Conservation (phyloP, 1,140 invertebrate genomes). For the Ips nitidus region DNA sequence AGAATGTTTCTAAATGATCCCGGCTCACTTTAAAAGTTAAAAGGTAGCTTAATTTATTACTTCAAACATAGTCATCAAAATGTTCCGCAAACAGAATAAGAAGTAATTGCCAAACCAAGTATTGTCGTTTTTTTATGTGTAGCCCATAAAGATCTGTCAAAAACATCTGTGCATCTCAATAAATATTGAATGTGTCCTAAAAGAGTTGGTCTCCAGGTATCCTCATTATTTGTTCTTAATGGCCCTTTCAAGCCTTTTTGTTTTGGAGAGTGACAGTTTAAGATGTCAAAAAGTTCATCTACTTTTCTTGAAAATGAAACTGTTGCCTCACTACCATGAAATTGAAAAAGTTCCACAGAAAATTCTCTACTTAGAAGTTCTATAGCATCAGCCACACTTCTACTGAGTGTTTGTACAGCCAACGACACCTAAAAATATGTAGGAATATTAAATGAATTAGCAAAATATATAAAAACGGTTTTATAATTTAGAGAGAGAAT, state of each 20-base stretch:
- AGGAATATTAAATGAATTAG: background rate
- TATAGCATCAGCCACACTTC: background rate
- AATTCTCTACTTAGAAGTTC: background rate
- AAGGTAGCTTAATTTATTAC: background rate
- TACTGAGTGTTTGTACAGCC: background rate
- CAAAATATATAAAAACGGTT: background rate
- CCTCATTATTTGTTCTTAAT: background rate
- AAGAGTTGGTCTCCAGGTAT: background rate
- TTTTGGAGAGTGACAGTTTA: background rate
- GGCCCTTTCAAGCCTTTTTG: background rate
- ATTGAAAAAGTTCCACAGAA: background rate
- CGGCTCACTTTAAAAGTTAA: background rate
- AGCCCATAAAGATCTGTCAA: background rate
- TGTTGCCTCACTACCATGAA: background rate
- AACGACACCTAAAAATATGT: background rate
- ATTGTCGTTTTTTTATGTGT: background rate
- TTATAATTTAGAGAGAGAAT: no score
- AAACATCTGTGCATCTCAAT: background rate
- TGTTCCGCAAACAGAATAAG: background rate
- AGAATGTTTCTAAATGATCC: background rate
- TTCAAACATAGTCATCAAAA: background rate
- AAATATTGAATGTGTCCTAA: background rate
- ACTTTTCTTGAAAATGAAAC: background rate
- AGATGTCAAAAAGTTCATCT: background rate
- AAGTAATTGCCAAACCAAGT: background rate